Evolutionary conservation across 35 echinoderm and acorn worm species (phyloP).

Genomic region (Patiria miniata): DNA sequence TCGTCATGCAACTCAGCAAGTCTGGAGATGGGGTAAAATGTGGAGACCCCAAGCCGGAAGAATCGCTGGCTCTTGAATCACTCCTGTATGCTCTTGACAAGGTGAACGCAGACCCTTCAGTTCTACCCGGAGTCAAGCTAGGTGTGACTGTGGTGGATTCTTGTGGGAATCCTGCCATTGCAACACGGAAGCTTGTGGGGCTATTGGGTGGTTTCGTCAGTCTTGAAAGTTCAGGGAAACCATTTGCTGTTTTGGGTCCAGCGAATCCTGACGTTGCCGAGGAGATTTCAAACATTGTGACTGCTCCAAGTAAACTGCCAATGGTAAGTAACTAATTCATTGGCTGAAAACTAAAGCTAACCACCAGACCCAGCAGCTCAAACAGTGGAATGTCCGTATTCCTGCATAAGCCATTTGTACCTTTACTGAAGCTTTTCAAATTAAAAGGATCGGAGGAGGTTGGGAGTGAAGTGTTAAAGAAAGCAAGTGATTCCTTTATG

Average conservation of each 20-base stretch:
- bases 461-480: too few relatives aligned
- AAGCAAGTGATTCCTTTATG: too few relatives aligned
- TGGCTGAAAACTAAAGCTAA: too few relatives aligned
- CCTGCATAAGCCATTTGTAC: too few relatives aligned
- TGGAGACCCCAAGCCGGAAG: conserved; percentile 6
- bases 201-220: conserved; percentile 19
- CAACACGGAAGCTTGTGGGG: conserved; percentile 41
- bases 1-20: conserved; percentile 51
- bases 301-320: conserved; percentile 4
- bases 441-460: too few relatives aligned
- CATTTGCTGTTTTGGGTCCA: conserved; percentile 63
- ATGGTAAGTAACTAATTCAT: neutral
- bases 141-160: conserved; percentile 77
- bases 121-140: conserved; percentile 53
- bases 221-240: conserved; percentile 38
- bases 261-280: conserved; percentile 10
- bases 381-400: too few relatives aligned
- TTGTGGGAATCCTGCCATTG: conserved; percentile 47
- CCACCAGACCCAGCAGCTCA: too few relatives aligned
- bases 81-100: conserved; percentile 14
- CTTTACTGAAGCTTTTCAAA: too few relatives aligned
- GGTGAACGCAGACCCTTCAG: conserved; percentile 33
- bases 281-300: conserved; percentile 15
- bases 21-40: conserved; percentile 41
- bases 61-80: conserved; percentile 29